Base-by-base conservation (phyloP, 2,113 vertebrate species). In the Ictalurus punctatus region DNA sequence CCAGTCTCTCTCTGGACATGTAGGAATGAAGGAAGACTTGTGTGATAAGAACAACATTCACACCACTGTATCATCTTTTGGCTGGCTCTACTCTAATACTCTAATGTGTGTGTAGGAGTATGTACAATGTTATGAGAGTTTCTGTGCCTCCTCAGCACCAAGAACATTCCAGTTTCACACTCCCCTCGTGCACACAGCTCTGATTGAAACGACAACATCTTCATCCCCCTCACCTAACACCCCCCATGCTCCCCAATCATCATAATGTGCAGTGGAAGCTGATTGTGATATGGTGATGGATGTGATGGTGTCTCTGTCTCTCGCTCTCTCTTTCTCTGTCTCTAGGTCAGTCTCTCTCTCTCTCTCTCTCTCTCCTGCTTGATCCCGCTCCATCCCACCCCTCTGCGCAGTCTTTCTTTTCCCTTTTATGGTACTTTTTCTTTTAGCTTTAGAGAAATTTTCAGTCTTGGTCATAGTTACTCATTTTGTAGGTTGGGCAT, bases 151-250 rank as follows among this genome's bases (percentile, higher is more conserved):
- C 63, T 80, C 61, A 37, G 67, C 87, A 84, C 30, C 63, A 80
- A 48, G 88, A 86, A 88, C 90, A 90, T 91, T 90, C 90, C 89
- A 86, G 54, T n/a, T 73, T 87, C 73, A 85, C 59, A 90, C 89
- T 90, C 87, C 89, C 56, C 79, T 90, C 23, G 44, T 83, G 67
- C 52, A 52, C 61, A 44, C 79, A 67, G 23, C 78, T 40, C 73
- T 21, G 30, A 74, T 56, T 63, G 21, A 59, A 48, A 30, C 79
- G 40, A 63, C 69, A 84, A n/a, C 10, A 73, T 40, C 56, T 27
- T 71, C 9, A 40, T 52, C 27, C 16, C 25, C 30, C 25, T 54
- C 9, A 30, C 34, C 40, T 40, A 40, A 40, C 40, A 40, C 65
- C 27, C 25, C 25, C 30, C 27, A 54, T 9, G 30, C 34, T n/a